Evolutionary conservation across 1,140 invertebrate genomes (phyloP), one percentile per base, ranked within the genome.

Genomic region (Amyelois transitella): DNA sequence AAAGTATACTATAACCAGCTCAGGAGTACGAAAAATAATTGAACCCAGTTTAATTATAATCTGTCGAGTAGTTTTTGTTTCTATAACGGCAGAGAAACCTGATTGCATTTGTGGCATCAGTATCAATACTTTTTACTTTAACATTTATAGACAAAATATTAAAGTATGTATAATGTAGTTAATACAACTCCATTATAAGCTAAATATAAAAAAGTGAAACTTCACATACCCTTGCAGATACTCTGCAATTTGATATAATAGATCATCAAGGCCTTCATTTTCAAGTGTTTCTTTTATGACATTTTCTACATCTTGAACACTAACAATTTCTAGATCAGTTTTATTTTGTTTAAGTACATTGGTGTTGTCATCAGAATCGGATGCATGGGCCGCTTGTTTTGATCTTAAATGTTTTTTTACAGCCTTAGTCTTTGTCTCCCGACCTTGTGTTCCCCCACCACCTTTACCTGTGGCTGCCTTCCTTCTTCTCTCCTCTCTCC

Each of bases 391-490:
- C 52, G 75, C 77, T 51, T 89, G 88, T 66, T 83, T 75, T 47
- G 77, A 81, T 82, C 88, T 69, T 81, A 86, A 57, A 76, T 92
- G 91, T 72, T 95, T 96, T 72, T 99, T 99, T 0, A 94, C 94
- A 5, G 97, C 94, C 83, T 97, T 98, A 0, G 96, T 98, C 89
- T 98, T 99, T 0, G 96, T 97, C 90, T 99, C 97, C 53, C 97
- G 90, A 0, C 97, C 97, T 88, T 98, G 97, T 22, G 93, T 93
- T 10, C 97, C 97, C 25, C 97, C 96, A 21, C 96, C 96, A 44
- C 91, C 91, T 91, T 97, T 97, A 2, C 96, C 96, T 57, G 91
- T 91, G 21, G 93, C 86, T 1, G 96, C 96, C 82, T 97, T 97
- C 72, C 96, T 96, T 59, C 95, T 91, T 25, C 96, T 89, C 69